Conservation (phyloP, 2,888 invertebrate species). For the Julus scanicus region DNA sequence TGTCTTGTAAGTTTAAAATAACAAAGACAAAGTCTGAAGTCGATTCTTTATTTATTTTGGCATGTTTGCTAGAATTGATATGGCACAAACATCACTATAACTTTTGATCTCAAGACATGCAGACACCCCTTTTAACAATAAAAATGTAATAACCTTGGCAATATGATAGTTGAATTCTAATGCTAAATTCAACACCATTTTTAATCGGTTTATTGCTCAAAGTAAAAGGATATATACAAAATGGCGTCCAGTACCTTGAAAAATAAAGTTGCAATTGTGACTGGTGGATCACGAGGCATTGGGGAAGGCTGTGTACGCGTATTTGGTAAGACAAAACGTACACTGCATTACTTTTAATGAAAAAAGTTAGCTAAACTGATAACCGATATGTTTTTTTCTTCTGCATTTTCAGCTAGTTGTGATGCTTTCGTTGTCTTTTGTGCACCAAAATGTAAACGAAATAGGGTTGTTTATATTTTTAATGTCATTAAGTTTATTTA, state of each 20-base stretch:
- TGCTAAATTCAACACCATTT: slow-evolving; percentile 11
- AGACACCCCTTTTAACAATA: not conserved
- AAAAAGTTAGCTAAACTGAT: not conserved
- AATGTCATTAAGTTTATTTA: not conserved
- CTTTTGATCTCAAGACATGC: not conserved
- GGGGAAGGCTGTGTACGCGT: slow-evolving; percentile 51
- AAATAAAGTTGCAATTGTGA: slow-evolving; percentile 51
- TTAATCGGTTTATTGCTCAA: not conserved
- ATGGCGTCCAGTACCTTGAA: not conserved
- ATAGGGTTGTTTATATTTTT: not conserved
- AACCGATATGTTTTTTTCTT: not conserved
- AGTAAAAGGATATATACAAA: not conserved
- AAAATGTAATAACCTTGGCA: not conserved
- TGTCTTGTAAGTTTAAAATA: not conserved
- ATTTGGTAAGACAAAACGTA: slow-evolving; percentile 41
- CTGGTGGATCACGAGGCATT: slow-evolving; percentile 54
- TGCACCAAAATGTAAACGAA: not conserved
- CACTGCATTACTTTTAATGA: no score
- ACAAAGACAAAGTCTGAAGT: not conserved
- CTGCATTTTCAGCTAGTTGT: not conserved
- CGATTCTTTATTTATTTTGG: slow-evolving; percentile 9
- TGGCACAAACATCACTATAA: not conserved
- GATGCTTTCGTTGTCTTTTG: not conserved
- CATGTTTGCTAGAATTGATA: not conserved
- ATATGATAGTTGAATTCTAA: not conserved